Base-by-base conservation (phyloP, 2,888 invertebrate genomes). In the Idaea dimidiata region DNA sequence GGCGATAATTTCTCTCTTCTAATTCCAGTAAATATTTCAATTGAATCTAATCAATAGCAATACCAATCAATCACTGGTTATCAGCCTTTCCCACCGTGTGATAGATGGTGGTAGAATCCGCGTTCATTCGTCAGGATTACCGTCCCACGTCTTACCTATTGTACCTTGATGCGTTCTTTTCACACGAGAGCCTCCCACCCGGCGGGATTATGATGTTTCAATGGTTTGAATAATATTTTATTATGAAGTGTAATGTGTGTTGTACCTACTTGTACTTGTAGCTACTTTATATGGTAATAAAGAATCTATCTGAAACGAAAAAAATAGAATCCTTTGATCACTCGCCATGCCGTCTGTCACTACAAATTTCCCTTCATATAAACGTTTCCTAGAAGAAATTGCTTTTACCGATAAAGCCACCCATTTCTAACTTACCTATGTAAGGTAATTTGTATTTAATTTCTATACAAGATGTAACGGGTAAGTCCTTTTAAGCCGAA, bases 71-170 rank as follows among this genome's bases (percentile, higher is more conserved):
- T 69, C 66, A 67, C 65, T 55, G 61, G 66, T 69, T 64, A 65
- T 62, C 64, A 60, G 16, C 43, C 6, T 7, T 43, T 43, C 43
- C 43, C 43, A 43, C 43, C 43, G 43, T 8, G 43, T 66, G 67
- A 68, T 63, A 67, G 65, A 67, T 66, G 56, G 61, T 55, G 62
- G 57, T 60, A 62, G 60, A 31, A 54, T 17, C 57, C 64, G 66
- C 66, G 64, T 70, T 69, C 81, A 79, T 81, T 73, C 70, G 68
- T 81, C 80, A 77, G 66, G 81, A 77, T 80, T 77, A 80, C 68
- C 65, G 43, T 43, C 43, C 10, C 10, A 43, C 14, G 57, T 33
- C 74, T 66, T 66, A 77, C 75, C 73, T 77, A 72, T 74, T 71
- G 71, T 69, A 72, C 73, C 73, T 74, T 68, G 60, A 58, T 60